Conservation (phyloP, 1,140 invertebrate species). For the Neomicropteryx cornuta region DNA sequence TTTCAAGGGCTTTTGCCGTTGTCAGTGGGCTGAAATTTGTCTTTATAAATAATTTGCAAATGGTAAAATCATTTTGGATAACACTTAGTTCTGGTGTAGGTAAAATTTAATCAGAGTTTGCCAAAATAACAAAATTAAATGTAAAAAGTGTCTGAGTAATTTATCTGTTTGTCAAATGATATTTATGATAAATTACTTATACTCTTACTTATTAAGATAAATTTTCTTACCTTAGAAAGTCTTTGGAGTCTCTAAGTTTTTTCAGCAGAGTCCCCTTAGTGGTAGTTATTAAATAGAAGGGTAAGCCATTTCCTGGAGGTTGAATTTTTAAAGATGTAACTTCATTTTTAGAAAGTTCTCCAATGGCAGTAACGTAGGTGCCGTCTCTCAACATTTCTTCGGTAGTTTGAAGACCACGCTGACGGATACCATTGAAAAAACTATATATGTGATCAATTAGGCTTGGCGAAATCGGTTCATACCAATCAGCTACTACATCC, state of each 20-base stretch:
- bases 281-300: constrained; percentile 60
- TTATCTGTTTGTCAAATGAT: too few relatives aligned
- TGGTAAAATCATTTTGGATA: too few relatives aligned
- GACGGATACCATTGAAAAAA: constrained; percentile 61
- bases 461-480: constrained; percentile 57
- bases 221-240: constrained; percentile 39
- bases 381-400: constrained; percentile 69
- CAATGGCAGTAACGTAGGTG: constrained; percentile 62
- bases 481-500: constrained; percentile 64
- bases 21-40: too few relatives aligned
- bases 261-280: constrained; percentile 53
- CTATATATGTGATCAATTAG: constrained; percentile 70
- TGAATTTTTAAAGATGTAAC: constrained; percentile 48
- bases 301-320: constrained; percentile 52
- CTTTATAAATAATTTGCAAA: too few relatives aligned
- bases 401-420: constrained; percentile 65
- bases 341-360: constrained; percentile 50
- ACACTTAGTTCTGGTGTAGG: too few relatives aligned
- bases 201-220: too few relatives aligned
- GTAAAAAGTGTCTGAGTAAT: too few relatives aligned
- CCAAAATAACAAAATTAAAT: too few relatives aligned
- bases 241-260: constrained; percentile 54
- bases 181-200: too few relatives aligned
- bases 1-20: too few relatives aligned
- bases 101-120: too few relatives aligned